A percentile compares a stretch with the other conserved stretches of the same genome.
Conservation (phyloP, 2,113 vertebrate genomes). For the Cyanoramphus novaezelandiae region DNA sequence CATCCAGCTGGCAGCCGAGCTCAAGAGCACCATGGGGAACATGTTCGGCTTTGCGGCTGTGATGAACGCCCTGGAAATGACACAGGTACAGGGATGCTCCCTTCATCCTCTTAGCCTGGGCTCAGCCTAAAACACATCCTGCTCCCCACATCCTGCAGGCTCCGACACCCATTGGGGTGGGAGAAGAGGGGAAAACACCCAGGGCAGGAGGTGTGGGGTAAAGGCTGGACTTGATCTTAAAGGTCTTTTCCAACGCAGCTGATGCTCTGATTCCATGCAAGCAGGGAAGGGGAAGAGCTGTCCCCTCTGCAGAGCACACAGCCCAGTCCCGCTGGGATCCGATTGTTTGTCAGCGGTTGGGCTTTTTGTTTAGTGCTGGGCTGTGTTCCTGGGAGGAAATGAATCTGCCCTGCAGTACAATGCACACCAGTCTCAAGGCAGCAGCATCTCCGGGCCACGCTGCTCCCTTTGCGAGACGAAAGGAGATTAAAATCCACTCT, state of each 20-base stretch:
- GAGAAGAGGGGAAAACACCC: background rate
- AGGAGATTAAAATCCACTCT: constrained; percentile 64
- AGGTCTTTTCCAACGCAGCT: background rate
- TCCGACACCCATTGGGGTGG: fast-evolving
- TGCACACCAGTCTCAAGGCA: constrained; percentile 59
- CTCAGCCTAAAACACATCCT: background rate
- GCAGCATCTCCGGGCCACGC: constrained; percentile 6
- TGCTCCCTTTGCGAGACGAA: constrained; percentile 64
- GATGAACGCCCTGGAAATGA: constrained; percentile 94
- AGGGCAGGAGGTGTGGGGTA: background rate
- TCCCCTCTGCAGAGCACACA: background rate
- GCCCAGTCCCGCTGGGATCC: background rate
- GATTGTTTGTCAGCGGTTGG: background rate
- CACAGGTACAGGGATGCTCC: constrained; percentile 77
- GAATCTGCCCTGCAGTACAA: constrained; percentile 48
- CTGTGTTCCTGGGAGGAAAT: constrained; percentile 63
- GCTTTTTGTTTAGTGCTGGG: constrained; percentile 51
- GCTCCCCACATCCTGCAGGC: background rate
- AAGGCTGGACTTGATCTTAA: background rate
- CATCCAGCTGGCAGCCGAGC: constrained; percentile 93
- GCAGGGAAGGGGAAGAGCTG: background rate
- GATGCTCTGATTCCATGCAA: background rate
- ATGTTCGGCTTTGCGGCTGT: constrained; percentile 97
- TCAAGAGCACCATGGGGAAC: constrained; percentile 95
- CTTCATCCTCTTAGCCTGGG: background rate